Conservation (phyloP, 2,113 vertebrate genomes). For the Seriola quinqueradiata region DNA sequence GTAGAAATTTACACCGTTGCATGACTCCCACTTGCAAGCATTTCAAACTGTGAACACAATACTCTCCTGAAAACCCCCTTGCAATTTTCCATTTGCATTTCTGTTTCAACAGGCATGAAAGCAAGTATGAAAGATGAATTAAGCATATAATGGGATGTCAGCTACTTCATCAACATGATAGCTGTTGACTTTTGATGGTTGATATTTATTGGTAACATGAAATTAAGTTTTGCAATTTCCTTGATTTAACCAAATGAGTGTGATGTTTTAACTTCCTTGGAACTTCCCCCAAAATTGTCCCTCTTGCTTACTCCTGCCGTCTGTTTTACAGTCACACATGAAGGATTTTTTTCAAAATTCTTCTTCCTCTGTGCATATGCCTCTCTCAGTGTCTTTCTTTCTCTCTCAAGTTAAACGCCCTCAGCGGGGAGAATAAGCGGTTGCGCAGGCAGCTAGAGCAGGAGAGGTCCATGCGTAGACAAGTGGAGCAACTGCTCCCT, state of each 20-base stretch:
- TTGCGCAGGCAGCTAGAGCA: constrained; percentile 79
- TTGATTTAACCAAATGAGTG: constrained; percentile 50
- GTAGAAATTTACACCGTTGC: constrained; percentile 77
- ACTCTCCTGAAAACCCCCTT: constrained; percentile 46
- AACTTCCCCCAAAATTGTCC: background rate
- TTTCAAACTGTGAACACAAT: constrained; percentile 71
- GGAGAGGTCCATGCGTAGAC: constrained; percentile 62
- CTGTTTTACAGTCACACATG: background rate
- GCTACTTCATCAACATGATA: constrained; percentile 65
- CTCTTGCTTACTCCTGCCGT: background rate
- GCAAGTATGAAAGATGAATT: constrained; percentile 74
- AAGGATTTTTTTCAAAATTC: constrained; percentile 1
- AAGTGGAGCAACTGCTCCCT: constrained; percentile 66
- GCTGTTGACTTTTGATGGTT: constrained; percentile 60
- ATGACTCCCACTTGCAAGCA: constrained; percentile 67
- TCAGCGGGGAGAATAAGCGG: constrained; percentile 71
- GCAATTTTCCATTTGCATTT: constrained; percentile 75
- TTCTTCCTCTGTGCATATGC: constrained; percentile 31
- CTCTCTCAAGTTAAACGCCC: constrained; percentile 72
- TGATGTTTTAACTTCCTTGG: constrained; percentile 28
- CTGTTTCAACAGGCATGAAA: constrained; percentile 73
- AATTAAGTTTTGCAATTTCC: constrained; percentile 50
- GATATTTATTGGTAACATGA: constrained; percentile 61
- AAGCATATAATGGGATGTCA: constrained; percentile 67
- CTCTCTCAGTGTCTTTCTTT: constrained; percentile 43